These are phyloP conservation scores for Himalopsyche kuldschensis DNA, from an alignment of 2,888 invertebrate genomes.

Conservation along the genomic window DNA sequence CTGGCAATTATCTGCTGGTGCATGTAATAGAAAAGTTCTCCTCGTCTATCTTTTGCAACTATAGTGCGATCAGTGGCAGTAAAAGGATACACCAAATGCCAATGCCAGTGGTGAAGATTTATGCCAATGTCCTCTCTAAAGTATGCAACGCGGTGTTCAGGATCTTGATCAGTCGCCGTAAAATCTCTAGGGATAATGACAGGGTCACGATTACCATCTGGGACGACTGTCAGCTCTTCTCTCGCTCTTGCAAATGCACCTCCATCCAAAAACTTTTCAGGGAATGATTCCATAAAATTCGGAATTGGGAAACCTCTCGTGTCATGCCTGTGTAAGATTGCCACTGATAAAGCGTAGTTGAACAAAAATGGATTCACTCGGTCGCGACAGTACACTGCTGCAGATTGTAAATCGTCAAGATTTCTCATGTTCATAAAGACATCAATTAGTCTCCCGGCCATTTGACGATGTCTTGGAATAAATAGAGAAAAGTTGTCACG, in stretches of 20 bases:
- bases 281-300: conserved; percentile 76
- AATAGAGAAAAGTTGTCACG: conserved; percentile 72
- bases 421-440: conserved; percentile 71
- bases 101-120: conserved; percentile 90
- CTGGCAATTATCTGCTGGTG: conserved; percentile 65
- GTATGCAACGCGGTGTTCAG: conserved; percentile 80
- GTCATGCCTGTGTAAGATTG: conserved; percentile 69
- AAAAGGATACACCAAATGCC: conserved; percentile 87
- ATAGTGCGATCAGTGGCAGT: conserved; percentile 59
- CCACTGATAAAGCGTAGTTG: conserved; percentile 74
- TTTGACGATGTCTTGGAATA: conserved; percentile 66
- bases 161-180: conserved; percentile 73
- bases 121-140: conserved; percentile 84
- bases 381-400: conserved; percentile 68
- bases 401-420: conserved; percentile 69
- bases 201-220: conserved; percentile 65
- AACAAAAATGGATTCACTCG: conserved; percentile 74
- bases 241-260: conserved; percentile 69
- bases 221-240: conserved; percentile 68
- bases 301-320: conserved; percentile 72
- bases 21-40: conserved; percentile 70
- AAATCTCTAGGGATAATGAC: conserved; percentile 73
- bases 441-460: conserved; percentile 68
- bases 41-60: conserved; percentile 63
- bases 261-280: conserved; percentile 79